Conservation (phyloP, 1,140 invertebrate species). For the Aphelenchoides besseyi region DNA sequence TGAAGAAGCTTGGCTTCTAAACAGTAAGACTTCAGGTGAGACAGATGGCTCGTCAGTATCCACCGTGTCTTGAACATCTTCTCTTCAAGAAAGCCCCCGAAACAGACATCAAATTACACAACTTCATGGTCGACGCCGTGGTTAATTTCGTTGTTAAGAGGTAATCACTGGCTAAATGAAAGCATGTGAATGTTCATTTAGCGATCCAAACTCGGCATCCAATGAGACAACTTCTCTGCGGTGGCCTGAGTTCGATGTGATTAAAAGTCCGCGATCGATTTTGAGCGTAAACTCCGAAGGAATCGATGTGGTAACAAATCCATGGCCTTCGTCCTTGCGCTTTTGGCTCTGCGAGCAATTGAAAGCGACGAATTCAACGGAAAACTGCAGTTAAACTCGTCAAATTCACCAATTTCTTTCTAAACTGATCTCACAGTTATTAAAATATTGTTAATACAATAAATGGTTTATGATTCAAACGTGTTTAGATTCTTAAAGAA, state of each 20-base stretch:
- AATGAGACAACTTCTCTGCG: background rate
- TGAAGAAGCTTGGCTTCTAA: background rate
- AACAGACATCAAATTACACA: background rate
- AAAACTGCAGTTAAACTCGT: background rate
- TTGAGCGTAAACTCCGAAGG: conserved; percentile 4
- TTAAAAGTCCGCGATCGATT: background rate
- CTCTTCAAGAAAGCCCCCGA: conserved; percentile 1
- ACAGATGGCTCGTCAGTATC: background rate
- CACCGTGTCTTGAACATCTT: conserved; percentile 1
- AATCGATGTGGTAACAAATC: background rate
- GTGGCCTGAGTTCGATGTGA: background rate
- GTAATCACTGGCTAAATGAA: background rate
- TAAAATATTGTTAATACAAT: no score
- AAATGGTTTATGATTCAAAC: no score
- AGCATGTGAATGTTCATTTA: background rate
- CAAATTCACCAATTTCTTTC: background rate
- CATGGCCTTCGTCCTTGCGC: background rate
- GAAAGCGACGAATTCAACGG: background rate
- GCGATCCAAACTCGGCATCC: background rate
- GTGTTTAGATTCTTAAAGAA: no score
- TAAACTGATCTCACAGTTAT: no score
- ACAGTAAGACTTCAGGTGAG: background rate
- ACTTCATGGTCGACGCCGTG: background rate
- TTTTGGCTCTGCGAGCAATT: background rate
- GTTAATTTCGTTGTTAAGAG: background rate